phyloP scores from a whole-genome alignment of 2,888 invertebrate genomes.

The Chrysolina oricalcia region DNA sequence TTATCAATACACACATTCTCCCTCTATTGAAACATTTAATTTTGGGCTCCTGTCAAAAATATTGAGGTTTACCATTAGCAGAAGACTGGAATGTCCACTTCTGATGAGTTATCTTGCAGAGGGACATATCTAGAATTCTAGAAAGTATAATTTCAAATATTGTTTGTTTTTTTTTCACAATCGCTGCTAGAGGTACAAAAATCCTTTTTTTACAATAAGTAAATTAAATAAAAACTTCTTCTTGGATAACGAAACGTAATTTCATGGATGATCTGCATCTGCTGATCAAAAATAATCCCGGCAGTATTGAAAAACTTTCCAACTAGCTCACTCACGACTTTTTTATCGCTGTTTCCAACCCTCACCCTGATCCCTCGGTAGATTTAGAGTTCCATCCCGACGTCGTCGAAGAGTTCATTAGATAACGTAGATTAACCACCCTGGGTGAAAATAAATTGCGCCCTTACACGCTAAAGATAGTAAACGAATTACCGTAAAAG shows the following conservation, averaged over 20 bases:
- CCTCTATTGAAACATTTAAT: no score
- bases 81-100: no score
- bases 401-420: background rate
- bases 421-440: background rate
- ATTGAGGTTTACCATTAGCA: no score
- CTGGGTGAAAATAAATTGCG: background rate
- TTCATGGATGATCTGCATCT: background rate
- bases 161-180: no score
- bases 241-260: background rate
- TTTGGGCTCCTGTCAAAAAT: no score
- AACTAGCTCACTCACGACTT: background rate
- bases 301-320: background rate
- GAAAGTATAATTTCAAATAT: no score
- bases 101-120: no score
- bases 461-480: background rate
- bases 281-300: background rate
- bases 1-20: no score
- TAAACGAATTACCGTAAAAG: background rate
- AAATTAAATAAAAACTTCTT: background rate
- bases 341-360: background rate
- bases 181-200: no score
- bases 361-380: background rate
- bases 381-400: background rate
- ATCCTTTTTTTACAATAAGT: no score
- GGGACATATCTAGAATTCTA: no score